A percentile compares a stretch with the other conserved stretches of the same genome.
Conservation (phyloP, 2,113 vertebrate genomes). For the Hippocampus comes region DNA sequence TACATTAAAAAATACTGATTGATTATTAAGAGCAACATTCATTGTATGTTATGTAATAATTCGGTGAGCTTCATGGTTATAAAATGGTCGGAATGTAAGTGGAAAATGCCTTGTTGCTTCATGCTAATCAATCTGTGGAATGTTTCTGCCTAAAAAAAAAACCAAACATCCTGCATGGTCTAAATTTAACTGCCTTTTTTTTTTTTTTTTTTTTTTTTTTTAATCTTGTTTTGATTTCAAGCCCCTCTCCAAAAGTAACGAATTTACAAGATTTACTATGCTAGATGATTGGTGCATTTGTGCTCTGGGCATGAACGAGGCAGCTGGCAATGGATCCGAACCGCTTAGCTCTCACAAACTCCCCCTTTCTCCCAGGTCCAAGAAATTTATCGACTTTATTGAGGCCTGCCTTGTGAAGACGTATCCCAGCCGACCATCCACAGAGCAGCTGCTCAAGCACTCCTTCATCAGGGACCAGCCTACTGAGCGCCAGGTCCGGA, state of each 20-base stretch:
- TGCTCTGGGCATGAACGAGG: neutral
- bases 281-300: constrained; percentile 1
- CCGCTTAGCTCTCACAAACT: constrained; percentile 11
- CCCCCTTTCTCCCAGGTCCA: constrained; percentile 77
- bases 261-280: neutral
- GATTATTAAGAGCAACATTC: neutral
- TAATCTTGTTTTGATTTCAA: neutral
- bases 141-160: neutral
- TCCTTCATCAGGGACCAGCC: constrained; percentile 91
- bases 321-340: neutral
- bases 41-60: neutral
- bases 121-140: neutral
- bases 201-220: neutral
- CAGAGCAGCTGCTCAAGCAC: constrained; percentile 88
- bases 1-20: neutral
- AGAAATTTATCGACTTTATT: constrained; percentile 92
- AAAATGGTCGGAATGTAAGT: neutral
- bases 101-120: neutral
- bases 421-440: constrained; percentile 84
- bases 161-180: neutral
- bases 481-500: constrained; percentile 88
- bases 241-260: neutral
- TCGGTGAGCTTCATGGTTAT: neutral
- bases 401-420: constrained; percentile 91
- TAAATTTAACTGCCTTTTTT: neutral